Conservation (phyloP, 2,888 invertebrate species). For the Lithophane leautieri region DNA sequence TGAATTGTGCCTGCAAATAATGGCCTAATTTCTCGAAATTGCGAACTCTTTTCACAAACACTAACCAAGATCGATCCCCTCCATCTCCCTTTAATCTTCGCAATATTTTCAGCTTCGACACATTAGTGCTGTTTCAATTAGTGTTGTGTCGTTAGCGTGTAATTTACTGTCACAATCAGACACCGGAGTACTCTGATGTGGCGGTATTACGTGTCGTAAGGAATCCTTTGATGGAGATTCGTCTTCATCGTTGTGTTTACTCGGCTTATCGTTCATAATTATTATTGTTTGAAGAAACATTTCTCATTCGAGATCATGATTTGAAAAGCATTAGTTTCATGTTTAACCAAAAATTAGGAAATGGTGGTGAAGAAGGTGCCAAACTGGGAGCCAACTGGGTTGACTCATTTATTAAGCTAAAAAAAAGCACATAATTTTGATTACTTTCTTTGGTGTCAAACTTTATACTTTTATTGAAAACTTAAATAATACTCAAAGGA, state of each 20-base stretch:
- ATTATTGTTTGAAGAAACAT: neutral
- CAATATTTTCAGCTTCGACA: conserved; percentile 80
- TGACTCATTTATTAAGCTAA: neutral
- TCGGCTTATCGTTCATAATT: neutral
- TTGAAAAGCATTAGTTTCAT: neutral
- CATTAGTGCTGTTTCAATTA: conserved; percentile 84
- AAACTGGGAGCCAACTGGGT: too few species aligned
- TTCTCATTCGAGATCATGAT: neutral
- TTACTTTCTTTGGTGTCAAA: neutral
- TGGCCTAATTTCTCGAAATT: conserved; percentile 13
- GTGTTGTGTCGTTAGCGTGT: conserved; percentile 83
- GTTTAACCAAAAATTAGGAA: too few species aligned
- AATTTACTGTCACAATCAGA: conserved; percentile 87
- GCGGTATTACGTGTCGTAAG: conserved; percentile 67
- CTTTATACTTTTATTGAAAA: neutral
- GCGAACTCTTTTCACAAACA: conserved; percentile 53
- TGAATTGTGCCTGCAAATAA: conserved; percentile 37
- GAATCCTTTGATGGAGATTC: conserved; percentile 22
- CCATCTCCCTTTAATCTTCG: conserved; percentile 66
- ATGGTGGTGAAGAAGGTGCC: neutral
- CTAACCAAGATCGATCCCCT: conserved; percentile 43
- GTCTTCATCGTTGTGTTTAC: neutral
- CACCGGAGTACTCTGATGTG: conserved; percentile 64
- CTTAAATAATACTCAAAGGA: neutral
- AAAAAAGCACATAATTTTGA: neutral